Evolutionary conservation across 2,888 invertebrate genomes (phyloP).

Genomic region (Cephus nigrinus): DNA sequence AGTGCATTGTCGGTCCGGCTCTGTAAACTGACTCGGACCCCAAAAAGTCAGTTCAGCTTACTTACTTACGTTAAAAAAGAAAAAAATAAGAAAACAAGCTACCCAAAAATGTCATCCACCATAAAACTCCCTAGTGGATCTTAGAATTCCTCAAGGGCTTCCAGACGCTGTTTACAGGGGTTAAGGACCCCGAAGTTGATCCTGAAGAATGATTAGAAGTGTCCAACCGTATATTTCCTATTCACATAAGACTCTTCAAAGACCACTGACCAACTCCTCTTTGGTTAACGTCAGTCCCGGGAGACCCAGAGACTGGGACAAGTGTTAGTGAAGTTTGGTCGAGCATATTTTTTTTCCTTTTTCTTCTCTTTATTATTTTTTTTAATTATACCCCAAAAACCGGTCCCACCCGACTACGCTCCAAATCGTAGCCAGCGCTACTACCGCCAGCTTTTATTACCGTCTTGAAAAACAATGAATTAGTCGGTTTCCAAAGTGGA

Average conservation of each 20-base stretch:
- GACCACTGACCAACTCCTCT: neutral
- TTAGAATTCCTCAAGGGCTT: slow-evolving; percentile 1
- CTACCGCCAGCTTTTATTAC: neutral
- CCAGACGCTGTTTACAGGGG: neutral
- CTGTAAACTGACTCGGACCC: neutral
- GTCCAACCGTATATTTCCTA: neutral
- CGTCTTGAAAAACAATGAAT: slow-evolving; percentile 1
- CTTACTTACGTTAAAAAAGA: neutral
- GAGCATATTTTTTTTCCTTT: neutral
- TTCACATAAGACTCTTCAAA: neutral
- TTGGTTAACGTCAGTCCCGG: neutral
- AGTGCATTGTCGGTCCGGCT: slow-evolving; percentile 9
- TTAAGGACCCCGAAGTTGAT: neutral
- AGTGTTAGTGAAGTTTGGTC: neutral
- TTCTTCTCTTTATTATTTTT: neutral
- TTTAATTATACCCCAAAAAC: neutral
- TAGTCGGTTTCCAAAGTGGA: neutral
- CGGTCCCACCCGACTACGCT: neutral
- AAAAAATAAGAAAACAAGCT: neutral
- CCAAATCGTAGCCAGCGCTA: neutral
- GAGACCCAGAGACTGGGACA: neutral
- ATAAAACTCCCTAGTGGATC: neutral
- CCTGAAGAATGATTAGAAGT: neutral
- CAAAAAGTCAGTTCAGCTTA: neutral
- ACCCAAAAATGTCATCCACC: neutral